Evolutionary conservation across 2,888 invertebrate species (phyloP), one percentile per base, ranked within the genome.

Genomic region (Rhingia rostrata): DNA sequence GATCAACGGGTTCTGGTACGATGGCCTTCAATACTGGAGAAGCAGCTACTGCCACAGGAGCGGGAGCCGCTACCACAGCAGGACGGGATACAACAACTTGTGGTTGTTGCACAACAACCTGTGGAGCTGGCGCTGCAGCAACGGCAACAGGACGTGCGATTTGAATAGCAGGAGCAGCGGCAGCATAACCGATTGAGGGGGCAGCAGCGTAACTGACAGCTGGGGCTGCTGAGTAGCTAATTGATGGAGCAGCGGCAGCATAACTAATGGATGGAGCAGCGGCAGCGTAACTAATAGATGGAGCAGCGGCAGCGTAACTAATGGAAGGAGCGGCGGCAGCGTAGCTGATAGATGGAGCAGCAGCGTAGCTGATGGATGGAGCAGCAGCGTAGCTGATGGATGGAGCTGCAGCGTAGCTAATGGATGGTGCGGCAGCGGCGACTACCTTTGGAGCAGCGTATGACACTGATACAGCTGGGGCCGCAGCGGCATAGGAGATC

Each of bases 1-100:
- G 88, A 84, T 89, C 89, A 45, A 87, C 88, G 58, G 90, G 89
- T 75, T 89, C 89, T 7, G 86, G 58, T 4, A 88, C 87, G 10
- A 88, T 87, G 6, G 89, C 87, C 45, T 81, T 84, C 0, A 79
- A 30, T 6, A 86, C 81, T 6, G 78, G 73, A 7, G 87, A 86
- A 0, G 86, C 87, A 6, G 86, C 74, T 0, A 72, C 84, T 39
- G 87, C 54, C 0, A 70, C 43, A 1, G 60, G 78, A 14, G 82
- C 79, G 4, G 79, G 79, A 9, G 74, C 66, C 4, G 83, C 84
- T 3, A 70, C 41, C 0, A 51, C 51, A 35, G 61, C 73, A n/a
- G 69, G 69, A 5, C 43, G 43, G 14, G 67, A 51, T 2, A 73
- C 63, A 14, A 47, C 70, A 0, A 86, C 61, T 39, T 77, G 64